Base-by-base conservation (phyloP, 2,888 invertebrate genomes). In the Beris morrisii region DNA sequence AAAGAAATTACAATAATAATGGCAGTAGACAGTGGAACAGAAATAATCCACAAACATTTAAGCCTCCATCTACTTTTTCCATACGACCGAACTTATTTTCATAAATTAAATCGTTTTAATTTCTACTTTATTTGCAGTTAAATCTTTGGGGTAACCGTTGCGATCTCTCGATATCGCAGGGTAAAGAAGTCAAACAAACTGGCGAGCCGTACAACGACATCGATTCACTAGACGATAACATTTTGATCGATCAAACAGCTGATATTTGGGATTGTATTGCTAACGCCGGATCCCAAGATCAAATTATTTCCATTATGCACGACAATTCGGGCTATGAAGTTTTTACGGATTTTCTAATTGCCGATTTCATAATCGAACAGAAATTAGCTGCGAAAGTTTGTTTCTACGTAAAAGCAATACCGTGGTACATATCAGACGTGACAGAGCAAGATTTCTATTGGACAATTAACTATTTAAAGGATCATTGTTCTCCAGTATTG, bases 371-470 rank as follows among this genome's bases (percentile, higher is more conserved):
- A 1, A 79, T 92, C 30, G 77, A 84, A 6, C 81, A 84, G 59
- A 82, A 84, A 12, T 75, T 89, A 28, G 87, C 86, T n/a, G 77
- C 81, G n/a, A 83, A 86, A 81, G 83, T 97, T 31, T 83, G 89
- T 70, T 90, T 97, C 73, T 89, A 95, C 79, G 88, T 91, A 0
- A 97, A 98, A 83, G 83, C 85, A 4, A 88, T 93, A 70, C 97
- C 97, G 0, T 99, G 98, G 98, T 99, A 92, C 78, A 88, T 99
- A 7, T 97, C 97, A 0, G 98, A 99, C 78, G 92, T 90, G 0
- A 92, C 88, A 15, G 75, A 74, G 1, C 67, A 67, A 5, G 98
- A 99, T 82, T 90, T 96, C 66, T 72, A 84, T 74, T 91, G 89
- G 88, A 83, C 85, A 0, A 71, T 94, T 15, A 74, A 84, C 2